Base-by-base conservation (phyloP, 2,113 vertebrate genomes). In the Chaetodon trifascialis region DNA sequence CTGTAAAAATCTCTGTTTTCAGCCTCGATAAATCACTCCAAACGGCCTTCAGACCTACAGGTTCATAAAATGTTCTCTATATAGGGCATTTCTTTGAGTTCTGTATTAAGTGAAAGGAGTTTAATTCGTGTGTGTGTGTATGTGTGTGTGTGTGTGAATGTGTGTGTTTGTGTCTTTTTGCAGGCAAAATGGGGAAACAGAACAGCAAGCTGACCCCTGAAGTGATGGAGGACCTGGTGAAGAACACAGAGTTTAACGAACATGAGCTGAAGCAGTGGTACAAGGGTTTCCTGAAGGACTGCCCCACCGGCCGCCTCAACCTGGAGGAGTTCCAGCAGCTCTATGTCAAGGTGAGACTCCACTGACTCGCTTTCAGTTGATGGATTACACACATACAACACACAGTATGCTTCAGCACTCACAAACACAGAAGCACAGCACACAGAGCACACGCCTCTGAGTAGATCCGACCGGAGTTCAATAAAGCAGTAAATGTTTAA, bases 161-260 rank as follows among this genome's bases (percentile, higher is more conserved):
- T 64, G 7, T 66, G 68, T 59, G 19, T 67, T 10, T 76, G 23
- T 70, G 7, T 11, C 19, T 67, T 16, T 25, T 21, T 46, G 30
- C 75, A 95, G 94, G 87, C 88, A 92, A 86, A 87, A 94, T 95
- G 93, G 94, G 93, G 89, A 95, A 99, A 92, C 97, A 99, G 90
- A 99, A 98, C 87, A 99, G 97, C 95, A 99, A 99, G 89, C 96
- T 99, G 94, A 97, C 97, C 90, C 97, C 97, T n/a, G 97, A 99
- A 93, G 97, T 98, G 89, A 98, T 99, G 97, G 97, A 98, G 85
- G 97, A 99, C 90, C 96, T 99, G 94, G 97, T 99, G 95, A 99
- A 92, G 91, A 95, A 79, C 82, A 98, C 97, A 15, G 97, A 98
- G 92, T 98, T 98, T 93, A 98, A 98, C 1, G 97, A 98, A 83